Evolutionary conservation across 1,140 invertebrate species (phyloP), one percentile per base, ranked within the genome.

Genomic region (Aplysia californica): DNA sequence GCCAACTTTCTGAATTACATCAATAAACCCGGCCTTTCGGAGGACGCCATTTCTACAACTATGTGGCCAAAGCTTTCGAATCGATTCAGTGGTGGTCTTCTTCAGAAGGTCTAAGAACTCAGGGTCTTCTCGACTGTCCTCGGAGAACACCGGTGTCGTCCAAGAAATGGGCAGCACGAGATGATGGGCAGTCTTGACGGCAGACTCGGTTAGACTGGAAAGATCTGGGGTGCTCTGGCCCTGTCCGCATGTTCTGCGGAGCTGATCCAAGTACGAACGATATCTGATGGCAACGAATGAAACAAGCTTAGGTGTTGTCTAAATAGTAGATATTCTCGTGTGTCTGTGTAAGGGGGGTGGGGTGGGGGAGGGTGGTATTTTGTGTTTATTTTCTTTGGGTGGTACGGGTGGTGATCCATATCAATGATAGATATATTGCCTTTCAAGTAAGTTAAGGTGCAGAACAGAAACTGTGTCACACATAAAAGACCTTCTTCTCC

Each of bases 91-190:
- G 4, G 70, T 72, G 4, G 70, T 72, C 23, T 72, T 72, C 44
- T 72, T 72, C 35, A 72, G 56, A 41, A 72, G 56, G 18, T 72
- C 70, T 0, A 72, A 26, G 39, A 72, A 72, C 36, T 72, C 70
- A 5, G 70, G 70, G 41, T 72, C 70, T 38, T 72, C 58, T 39
- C 26, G 55, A 20, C 55, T 61, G 31, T 72, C 70, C 59, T 72
- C 70, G 35, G 70, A 61, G 39, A 72, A 72, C n/a, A 72, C 70
- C 18, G 70, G 56, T 61, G 70, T 72, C 70, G 61, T 72, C n/a
- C 70, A 33, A 26, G 70, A 41, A 6, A 72, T 36, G 70, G 70
- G 56, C 21, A 71, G 55, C 3, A 72, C 55, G 1, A 61, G 35
- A 26, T 55, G 70, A 4, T n/a, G n/a, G n/a, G n/a, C n/a, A n/a